These are phyloP conservation scores for Drosophila insularis DNA, from an alignment of 1,140 invertebrate species.

Conservation along the genomic window DNA sequence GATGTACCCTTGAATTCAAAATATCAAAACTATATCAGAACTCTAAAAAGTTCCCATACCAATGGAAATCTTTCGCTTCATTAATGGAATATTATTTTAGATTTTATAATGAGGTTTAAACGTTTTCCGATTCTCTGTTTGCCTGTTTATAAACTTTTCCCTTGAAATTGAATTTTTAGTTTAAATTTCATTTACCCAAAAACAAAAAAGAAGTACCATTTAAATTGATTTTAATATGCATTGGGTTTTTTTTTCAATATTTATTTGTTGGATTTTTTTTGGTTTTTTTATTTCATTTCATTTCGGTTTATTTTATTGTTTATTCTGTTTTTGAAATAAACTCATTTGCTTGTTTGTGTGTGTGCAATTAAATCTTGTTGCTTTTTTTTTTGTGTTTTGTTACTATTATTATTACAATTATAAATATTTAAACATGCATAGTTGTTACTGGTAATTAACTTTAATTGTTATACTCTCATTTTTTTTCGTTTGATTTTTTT, in stretches of 20 bases:
- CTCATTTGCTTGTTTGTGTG: constrained; percentile 48
- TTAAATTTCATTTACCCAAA: background rate
- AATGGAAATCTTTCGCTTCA: background rate
- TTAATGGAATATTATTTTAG: background rate
- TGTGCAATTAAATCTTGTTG: constrained; percentile 42
- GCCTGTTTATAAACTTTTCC: constrained; percentile 24
- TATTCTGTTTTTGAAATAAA: constrained; percentile 56
- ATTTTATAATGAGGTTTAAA: background rate
- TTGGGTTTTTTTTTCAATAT: background rate
- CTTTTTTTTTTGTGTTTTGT: constrained; percentile 35
- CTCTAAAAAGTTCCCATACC: too few relatives aligned
- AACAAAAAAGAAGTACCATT: background rate
- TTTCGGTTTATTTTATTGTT: constrained; percentile 48
- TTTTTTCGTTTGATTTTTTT: constrained; percentile 13
- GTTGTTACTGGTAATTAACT: constrained; percentile 61
- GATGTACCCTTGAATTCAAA: too few relatives aligned
- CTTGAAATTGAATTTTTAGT: constrained; percentile 15
- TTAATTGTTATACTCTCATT: constrained; percentile 46
- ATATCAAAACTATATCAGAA: background rate
- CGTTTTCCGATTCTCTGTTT: background rate
- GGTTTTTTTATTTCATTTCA: constrained; percentile 37
- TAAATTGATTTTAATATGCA: constrained; percentile 5
- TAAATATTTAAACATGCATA: constrained; percentile 78
- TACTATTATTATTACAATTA: constrained; percentile 66
- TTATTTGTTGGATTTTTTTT: constrained; percentile 32